phyloP scores from a whole-genome alignment of 53 echinoderm and acorn worm genomes.

The Holothuria leucospilota region DNA sequence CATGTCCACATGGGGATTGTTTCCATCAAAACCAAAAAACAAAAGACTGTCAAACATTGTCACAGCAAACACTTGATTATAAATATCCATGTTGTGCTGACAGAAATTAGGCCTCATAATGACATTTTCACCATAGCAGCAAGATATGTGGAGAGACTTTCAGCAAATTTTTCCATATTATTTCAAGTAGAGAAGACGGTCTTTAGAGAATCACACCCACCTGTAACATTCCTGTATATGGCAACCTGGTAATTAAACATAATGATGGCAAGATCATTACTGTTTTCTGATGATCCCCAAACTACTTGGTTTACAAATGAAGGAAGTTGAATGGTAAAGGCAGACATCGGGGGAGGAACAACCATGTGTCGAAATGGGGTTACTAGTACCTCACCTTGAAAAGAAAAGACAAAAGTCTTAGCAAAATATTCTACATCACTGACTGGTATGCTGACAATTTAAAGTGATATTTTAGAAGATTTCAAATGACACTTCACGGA shows the following conservation, averaged over 20 bases:
- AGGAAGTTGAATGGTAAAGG: constrained; percentile 81
- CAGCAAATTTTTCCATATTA: no score
- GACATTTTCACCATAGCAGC: no score
- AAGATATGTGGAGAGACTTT: no score
- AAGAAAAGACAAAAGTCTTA: not conserved
- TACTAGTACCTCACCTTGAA: constrained; percentile 81
- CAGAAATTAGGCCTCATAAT: no score
- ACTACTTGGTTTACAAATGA: constrained; percentile 88
- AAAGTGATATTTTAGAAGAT: not conserved
- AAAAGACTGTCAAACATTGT: no score
- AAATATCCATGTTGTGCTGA: no score
- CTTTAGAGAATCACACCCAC: no score
- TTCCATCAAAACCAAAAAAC: no score
- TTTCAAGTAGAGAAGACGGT: no score
- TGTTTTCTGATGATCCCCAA: constrained; percentile 76
- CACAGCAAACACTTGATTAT: no score
- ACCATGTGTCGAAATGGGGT: constrained; percentile 92
- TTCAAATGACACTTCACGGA: no score
- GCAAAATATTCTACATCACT: not conserved
- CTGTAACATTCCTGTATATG: constrained; percentile 55
- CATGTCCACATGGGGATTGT: no score
- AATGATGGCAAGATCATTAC: constrained; percentile 85
- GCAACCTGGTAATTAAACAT: constrained; percentile 80
- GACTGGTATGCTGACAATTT: not conserved
- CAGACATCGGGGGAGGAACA: constrained; percentile 96